phyloP scores from a whole-genome alignment of 2,113 vertebrate genomes.

The Copsychus sechellarum region DNA sequence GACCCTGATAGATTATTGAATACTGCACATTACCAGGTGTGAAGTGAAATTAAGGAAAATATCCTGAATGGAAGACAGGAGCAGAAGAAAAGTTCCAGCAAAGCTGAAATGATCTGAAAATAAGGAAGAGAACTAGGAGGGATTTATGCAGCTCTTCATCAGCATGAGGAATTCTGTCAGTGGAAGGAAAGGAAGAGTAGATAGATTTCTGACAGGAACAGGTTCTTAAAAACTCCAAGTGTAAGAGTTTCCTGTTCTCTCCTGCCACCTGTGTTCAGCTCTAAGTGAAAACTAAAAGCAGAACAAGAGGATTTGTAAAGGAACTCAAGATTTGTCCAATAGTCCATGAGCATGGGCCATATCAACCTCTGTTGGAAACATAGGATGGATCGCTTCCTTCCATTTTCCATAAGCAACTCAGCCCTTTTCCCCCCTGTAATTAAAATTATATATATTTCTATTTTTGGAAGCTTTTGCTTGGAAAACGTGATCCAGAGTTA shows the following conservation, averaged over 20 bases:
- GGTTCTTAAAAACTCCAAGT: background rate
- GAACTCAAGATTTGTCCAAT: background rate
- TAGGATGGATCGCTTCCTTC: background rate
- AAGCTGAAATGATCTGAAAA: background rate
- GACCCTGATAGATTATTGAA: background rate
- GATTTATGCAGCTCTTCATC: background rate
- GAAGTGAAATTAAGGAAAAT: background rate
- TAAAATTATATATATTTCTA: background rate
- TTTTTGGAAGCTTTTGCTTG: background rate
- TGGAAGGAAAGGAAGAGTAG: background rate
- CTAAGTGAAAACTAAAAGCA: background rate
- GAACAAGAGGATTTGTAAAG: background rate
- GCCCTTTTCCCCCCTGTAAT: rapidly evolving
- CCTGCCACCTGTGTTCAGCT: background rate
- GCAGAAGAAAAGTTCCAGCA: background rate
- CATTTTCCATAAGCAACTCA: background rate
- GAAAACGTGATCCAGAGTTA: background rate
- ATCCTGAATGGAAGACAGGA: background rate
- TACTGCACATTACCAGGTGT: background rate
- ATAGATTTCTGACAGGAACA: background rate
- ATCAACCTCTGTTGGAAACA: background rate
- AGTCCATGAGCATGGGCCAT: background rate
- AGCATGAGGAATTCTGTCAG: background rate
- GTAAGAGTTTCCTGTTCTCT: background rate
- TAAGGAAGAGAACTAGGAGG: background rate